Evolutionary conservation across 2,797 vertebrate species (phyloP).

Genomic region (Varecia variegata): DNA sequence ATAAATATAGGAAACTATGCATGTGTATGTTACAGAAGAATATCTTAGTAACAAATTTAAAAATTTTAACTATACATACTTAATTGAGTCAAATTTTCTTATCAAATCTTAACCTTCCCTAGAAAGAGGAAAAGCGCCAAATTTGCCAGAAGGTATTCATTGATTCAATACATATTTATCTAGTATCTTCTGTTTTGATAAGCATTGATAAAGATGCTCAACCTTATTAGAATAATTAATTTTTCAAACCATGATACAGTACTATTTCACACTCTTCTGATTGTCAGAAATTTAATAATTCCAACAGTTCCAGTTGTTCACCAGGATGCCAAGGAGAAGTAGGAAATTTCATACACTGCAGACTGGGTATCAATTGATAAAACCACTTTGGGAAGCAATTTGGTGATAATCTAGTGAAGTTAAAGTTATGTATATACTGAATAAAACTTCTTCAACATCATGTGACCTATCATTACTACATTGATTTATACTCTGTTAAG

Average conservation of each 20-base stretch:
- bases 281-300: conserved; percentile 27
- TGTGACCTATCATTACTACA: neutral
- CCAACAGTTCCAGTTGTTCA: neutral
- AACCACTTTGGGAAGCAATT: neutral
- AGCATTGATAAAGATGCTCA: neutral
- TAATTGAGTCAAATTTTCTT: neutral
- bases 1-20: neutral
- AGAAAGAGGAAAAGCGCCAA: neutral
- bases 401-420: neutral
- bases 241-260: neutral
- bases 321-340: neutral
- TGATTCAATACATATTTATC: neutral
- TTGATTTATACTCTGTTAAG: neutral
- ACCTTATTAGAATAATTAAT: neutral
- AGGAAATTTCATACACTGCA: neutral
- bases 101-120: conserved; percentile 3
- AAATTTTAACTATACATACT: neutral
- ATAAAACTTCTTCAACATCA: neutral
- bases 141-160: neutral
- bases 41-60: neutral
- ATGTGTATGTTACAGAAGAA: neutral
- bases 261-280: neutral
- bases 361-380: neutral
- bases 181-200: neutral
- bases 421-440: neutral